Evolutionary conservation across 2,888 invertebrate genomes (phyloP).

Genomic region (Heliconius sara): DNA sequence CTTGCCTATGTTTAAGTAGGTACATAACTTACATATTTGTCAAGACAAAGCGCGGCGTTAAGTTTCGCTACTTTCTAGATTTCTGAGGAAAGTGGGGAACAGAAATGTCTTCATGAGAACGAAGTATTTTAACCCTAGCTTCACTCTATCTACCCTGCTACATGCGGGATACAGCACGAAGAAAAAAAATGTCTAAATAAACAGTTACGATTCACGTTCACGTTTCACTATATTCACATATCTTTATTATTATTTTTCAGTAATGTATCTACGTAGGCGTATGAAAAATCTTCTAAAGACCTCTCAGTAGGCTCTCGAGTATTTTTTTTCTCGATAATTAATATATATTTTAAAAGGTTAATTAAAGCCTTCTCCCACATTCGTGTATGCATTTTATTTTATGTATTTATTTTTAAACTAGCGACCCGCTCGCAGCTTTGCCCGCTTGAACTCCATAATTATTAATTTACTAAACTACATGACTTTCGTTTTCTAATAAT

Average conservation of each 20-base stretch:
- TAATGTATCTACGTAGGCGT: not conserved
- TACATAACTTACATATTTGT: no score
- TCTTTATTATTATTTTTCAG: not conserved
- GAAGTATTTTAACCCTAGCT: not conserved
- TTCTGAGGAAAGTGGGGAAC: not conserved
- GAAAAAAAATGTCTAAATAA: not conserved
- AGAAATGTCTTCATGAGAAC: not conserved
- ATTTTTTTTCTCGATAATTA: not conserved
- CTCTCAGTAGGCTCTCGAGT: not conserved
- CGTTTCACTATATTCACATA: not conserved
- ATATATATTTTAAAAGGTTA: not conserved
- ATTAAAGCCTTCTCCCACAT: not conserved
- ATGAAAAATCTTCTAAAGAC: not conserved
- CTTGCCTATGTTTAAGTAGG: not conserved
- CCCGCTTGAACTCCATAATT: not conserved
- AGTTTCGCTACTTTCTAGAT: not conserved
- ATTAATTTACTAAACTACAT: not conserved
- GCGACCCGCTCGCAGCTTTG: not conserved
- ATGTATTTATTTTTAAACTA: not conserved
- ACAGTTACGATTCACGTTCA: no score
- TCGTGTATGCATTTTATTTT: not conserved
- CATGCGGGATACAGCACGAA: not conserved
- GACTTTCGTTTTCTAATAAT: no score
- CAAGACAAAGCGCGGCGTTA: not conserved
- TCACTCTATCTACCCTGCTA: not conserved